phyloP scores from a whole-genome alignment of 2,113 vertebrate genomes.

The Melanostigma gelatinosum region DNA sequence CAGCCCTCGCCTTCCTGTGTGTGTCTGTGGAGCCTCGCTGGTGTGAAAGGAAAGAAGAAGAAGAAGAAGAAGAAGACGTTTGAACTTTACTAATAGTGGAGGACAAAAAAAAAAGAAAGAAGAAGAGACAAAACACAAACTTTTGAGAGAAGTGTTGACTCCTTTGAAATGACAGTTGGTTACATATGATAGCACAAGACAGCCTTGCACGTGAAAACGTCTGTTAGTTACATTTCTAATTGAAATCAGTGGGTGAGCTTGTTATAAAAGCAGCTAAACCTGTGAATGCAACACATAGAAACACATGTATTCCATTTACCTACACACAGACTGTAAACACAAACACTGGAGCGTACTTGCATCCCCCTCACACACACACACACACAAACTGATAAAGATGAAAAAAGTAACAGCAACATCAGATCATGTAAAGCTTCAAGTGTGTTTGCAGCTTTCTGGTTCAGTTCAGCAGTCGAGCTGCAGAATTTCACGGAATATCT shows the following conservation, averaged over 20 bases:
- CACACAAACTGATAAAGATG: constrained; percentile 54
- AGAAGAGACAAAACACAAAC: constrained; percentile 25
- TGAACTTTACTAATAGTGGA: constrained; percentile 53
- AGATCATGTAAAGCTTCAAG: constrained; percentile 61
- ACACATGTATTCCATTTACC: constrained; percentile 27
- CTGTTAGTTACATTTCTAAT: constrained; percentile 59
- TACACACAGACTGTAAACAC: constrained; percentile 27
- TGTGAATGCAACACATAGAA: constrained; percentile 36
- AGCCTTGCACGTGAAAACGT: constrained; percentile 51
- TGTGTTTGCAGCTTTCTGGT: constrained; percentile 57
- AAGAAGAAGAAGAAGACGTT: constrained; percentile 38
- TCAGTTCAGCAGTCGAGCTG: constrained; percentile 3
- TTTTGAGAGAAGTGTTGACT: constrained; percentile 38
- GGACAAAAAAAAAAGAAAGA: constrained; percentile 13
- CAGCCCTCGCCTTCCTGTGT: constrained; percentile 54
- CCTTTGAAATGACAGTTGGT: constrained; percentile 65
- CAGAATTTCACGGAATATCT: constrained; percentile 29
- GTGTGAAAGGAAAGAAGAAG: constrained; percentile 57
- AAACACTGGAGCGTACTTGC: constrained; percentile 1
- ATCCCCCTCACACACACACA: constrained; percentile 8
- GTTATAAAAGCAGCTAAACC: constrained; percentile 59
- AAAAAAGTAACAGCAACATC: constrained; percentile 63
- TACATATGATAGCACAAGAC: constrained; percentile 51
- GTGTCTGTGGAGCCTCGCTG: constrained; percentile 35
- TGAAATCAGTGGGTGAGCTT: constrained; percentile 76